Evolutionary conservation across 1,140 invertebrate genomes (phyloP).

Genomic region (Calliphora vicina): DNA sequence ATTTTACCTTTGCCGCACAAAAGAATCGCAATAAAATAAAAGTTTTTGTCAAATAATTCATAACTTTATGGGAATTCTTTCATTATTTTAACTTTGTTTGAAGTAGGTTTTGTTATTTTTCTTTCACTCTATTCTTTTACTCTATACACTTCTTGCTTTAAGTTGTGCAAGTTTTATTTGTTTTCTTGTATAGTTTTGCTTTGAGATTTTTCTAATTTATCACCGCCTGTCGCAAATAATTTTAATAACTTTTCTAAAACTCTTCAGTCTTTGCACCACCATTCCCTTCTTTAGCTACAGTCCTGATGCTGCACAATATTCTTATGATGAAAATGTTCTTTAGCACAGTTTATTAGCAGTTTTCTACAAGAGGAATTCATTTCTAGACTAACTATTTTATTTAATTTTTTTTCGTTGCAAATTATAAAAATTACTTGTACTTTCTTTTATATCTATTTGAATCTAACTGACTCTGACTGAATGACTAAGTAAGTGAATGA

Average conservation of each 20-base stretch:
- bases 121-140: background rate
- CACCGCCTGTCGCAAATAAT: constrained; percentile 35
- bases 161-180: constrained; percentile 20
- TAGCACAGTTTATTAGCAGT: constrained; percentile 13
- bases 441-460: background rate
- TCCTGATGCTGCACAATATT: background rate
- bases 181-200: constrained; percentile 9
- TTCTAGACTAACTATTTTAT: background rate
- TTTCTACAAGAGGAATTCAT: background rate
- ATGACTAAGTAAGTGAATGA: background rate
- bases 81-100: constrained; percentile 2
- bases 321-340: background rate
- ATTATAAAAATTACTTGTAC: constrained; percentile 35
- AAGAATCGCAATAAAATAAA: constrained; percentile 13
- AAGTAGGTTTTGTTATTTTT: background rate
- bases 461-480: background rate
- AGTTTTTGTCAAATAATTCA: constrained; percentile 32
- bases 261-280: background rate
- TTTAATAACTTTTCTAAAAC: constrained; percentile 33
- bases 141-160: background rate
- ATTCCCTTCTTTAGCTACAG: background rate
- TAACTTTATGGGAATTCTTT: constrained; percentile 25
- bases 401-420: background rate
- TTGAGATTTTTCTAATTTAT: constrained; percentile 35
- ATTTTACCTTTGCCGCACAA: constrained; percentile 9